phyloP scores from a whole-genome alignment of 2,797 vertebrate species.

The Helostoma temminkii region DNA sequence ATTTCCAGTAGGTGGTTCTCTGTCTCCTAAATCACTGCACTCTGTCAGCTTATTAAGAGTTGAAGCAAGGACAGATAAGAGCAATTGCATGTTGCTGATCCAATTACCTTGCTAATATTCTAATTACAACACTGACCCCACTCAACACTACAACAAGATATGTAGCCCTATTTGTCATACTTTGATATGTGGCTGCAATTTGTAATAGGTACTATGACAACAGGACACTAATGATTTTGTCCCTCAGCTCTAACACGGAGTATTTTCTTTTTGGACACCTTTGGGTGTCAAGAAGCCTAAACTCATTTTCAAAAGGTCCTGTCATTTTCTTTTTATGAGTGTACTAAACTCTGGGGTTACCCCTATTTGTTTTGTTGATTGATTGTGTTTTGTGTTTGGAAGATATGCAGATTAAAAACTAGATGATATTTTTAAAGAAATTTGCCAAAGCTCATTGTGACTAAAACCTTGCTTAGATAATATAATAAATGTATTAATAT shows the following conservation, averaged over 20 bases:
- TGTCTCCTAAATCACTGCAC: slow-evolving; percentile 19
- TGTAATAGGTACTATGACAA: slow-evolving; percentile 38
- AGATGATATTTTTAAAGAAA: background rate
- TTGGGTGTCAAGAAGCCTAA: background rate
- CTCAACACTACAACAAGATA: slow-evolving; percentile 17
- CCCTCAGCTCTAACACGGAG: background rate
- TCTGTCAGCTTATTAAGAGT: slow-evolving; percentile 22
- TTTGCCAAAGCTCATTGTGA: background rate
- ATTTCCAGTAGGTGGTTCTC: slow-evolving; percentile 12
- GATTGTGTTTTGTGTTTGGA: background rate
- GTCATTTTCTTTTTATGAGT: slow-evolving; percentile 14
- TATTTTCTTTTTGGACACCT: slow-evolving; percentile 16
- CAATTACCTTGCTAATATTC: slow-evolving; percentile 38
- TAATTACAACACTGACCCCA: slow-evolving; percentile 40
- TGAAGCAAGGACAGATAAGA: slow-evolving; percentile 44
- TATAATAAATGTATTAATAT: slow-evolving; percentile 16
- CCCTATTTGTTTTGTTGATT: background rate
- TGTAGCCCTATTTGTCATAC: slow-evolving; percentile 34
- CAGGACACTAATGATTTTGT: slow-evolving; percentile 36
- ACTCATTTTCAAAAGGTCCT: background rate
- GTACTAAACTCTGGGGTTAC: slow-evolving; percentile 8
- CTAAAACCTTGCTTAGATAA: background rate
- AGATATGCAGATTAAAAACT: background rate
- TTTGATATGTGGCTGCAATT: slow-evolving; percentile 39
- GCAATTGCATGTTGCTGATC: slow-evolving; percentile 36